A percentile compares a stretch with the other conserved stretches of the same genome.
Evolutionary conservation across 2,797 vertebrate species (phyloP).

Genomic region (Tolypeutes matacus): DNA sequence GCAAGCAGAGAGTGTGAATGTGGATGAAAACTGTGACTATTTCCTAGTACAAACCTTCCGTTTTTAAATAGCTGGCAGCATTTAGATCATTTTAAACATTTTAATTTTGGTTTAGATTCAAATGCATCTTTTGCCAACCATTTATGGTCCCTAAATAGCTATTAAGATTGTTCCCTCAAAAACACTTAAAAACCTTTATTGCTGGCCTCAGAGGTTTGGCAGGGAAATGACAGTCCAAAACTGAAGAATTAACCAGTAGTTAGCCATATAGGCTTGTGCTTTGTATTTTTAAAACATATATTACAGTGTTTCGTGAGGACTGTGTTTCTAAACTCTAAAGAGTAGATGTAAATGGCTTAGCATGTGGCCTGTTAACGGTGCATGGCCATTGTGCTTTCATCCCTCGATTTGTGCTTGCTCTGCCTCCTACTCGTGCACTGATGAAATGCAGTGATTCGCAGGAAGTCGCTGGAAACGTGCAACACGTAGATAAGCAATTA

Average conservation of each 20-base stretch:
- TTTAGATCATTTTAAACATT: slow-evolving; percentile 58
- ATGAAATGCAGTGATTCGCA: neutral
- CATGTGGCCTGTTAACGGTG: neutral
- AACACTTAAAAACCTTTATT: slow-evolving; percentile 49
- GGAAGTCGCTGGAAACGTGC: neutral
- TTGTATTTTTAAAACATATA: slow-evolving; percentile 23
- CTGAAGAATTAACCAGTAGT: slow-evolving; percentile 35
- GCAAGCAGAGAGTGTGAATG: neutral
- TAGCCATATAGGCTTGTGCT: neutral
- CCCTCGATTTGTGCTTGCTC: neutral
- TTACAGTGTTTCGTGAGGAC: neutral
- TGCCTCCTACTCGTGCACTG: neutral
- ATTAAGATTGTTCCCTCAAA: slow-evolving; percentile 53
- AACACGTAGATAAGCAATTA: neutral
- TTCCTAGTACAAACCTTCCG: slow-evolving; percentile 39
- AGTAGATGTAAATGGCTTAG: neutral
- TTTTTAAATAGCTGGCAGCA: slow-evolving; percentile 53
- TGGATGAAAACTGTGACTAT: slow-evolving; percentile 15
- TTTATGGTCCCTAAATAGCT: slow-evolving; percentile 64
- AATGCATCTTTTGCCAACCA: slow-evolving; percentile 63
- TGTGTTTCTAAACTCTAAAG: neutral
- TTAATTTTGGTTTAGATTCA: slow-evolving; percentile 70
- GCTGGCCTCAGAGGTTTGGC: neutral
- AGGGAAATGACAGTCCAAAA: slow-evolving; percentile 4
- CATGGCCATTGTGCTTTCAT: neutral